Base-by-base conservation (phyloP, 37 sponge, comb jelly and placozoan species). In the Halisarca cf. caerulea region DNA sequence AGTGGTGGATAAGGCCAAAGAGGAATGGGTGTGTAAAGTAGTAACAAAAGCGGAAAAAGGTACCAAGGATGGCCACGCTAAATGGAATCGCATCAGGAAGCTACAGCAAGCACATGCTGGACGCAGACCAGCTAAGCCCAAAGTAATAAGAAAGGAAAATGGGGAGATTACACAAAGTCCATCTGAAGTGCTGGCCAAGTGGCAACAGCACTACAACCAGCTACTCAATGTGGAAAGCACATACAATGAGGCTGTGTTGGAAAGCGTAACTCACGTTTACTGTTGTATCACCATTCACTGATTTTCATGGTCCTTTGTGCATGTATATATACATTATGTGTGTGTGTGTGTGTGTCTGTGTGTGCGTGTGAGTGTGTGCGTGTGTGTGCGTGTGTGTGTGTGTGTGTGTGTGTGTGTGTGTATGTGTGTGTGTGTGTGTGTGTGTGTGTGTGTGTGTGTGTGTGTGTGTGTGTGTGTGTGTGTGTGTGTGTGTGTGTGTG, bases 11-110 rank as follows among this genome's bases (percentile, higher is more conserved):
- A 45, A 78, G 43, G 79, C 27, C 20, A 40, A 42, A 14, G 79
- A 78, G 53, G 54, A 78, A 47, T 78, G 79, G 27, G 27, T 78
- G 25, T 44, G 47, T 3, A n/a, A 14, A 47, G 79, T 78, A 14
- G 79, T 51, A 42, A 78, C 44, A 38, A 43, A 42, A 45, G 79
- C 27, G 58, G 75, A 84, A 45, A 42, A 44, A 53, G 84, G 75
- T 84, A 60, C 58, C 17, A 84, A 84, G 75, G 84, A 84, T 84
- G 84, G 84, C 0, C 68, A 43, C 59, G 72, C 75, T 72, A 81
- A 62, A 41, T 55, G 57, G 38, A 11, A 41, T n/a, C 9, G 86
- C 68, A 71, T 4, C 86, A 84, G 74, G 42, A 54, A 30, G 82
- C 60, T 87, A 1, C 88, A 87, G 82, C 4, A 17, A 39, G 84